These are phyloP conservation scores for Opisthograptis luteolata DNA, from an alignment of 2,888 invertebrate species.

Conservation along the genomic window DNA sequence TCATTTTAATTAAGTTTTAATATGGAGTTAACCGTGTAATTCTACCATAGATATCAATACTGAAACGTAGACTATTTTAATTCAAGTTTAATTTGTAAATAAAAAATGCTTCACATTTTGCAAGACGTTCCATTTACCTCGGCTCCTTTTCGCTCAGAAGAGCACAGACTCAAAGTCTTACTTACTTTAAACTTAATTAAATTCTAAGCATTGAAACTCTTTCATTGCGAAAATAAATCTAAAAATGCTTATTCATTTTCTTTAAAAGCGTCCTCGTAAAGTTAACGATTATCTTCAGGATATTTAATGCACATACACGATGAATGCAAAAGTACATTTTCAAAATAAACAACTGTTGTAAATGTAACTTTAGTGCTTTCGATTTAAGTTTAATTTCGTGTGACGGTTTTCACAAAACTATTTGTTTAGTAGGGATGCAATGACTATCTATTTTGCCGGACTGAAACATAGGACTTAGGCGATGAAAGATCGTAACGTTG, in stretches of 20 bases:
- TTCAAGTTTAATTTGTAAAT: slow-evolving; percentile 2
- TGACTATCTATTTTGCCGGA: too few species aligned
- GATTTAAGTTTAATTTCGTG: slow-evolving; percentile 16
- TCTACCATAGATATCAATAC: too few species aligned
- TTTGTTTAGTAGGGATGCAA: slow-evolving; percentile 1
- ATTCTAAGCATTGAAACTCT: slow-evolving; percentile 11
- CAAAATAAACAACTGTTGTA: neutral
- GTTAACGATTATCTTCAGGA: slow-evolving; percentile 11
- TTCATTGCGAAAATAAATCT: slow-evolving; percentile 3
- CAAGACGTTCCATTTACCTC: neutral
- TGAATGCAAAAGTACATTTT: slow-evolving; percentile 1
- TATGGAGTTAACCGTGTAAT: too few species aligned
- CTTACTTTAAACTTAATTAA: slow-evolving; percentile 22
- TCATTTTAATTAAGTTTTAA: too few species aligned
- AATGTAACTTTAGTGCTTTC: slow-evolving; percentile 6
- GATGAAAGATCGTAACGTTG: too few species aligned
- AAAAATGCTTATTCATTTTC: slow-evolving; percentile 8
- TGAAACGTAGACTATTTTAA: neutral
- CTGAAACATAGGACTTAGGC: too few species aligned
- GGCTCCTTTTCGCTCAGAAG: slow-evolving; percentile 6
- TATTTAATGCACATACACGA: slow-evolving; percentile 12
- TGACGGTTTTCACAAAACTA: slow-evolving; percentile 5
- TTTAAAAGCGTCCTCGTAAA: slow-evolving; percentile 14
- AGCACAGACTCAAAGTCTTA: slow-evolving; percentile 3
- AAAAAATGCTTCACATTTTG: slow-evolving; percentile 1